Evolutionary conservation across 2,113 vertebrate genomes (phyloP).

Genomic region (Mystacornis crossleyi): DNA sequence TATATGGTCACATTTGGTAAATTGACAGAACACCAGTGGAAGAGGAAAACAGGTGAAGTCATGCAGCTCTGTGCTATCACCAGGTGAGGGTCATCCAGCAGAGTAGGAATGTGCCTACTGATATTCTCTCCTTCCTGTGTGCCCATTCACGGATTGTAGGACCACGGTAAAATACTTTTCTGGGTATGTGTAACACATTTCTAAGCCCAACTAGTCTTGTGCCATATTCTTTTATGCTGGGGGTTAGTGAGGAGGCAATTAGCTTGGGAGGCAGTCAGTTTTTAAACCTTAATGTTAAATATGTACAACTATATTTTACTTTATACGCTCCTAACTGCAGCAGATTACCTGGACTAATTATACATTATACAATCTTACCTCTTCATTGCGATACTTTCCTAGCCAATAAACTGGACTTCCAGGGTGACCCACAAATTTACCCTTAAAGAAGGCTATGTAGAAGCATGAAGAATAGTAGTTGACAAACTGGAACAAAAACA

Average conservation of each 20-base stretch:
- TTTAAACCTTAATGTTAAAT: neutral
- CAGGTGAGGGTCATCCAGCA: neutral
- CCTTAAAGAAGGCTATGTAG: constrained; percentile 95
- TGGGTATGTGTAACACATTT: neutral
- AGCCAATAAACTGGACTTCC: constrained; percentile 87
- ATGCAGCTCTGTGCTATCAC: neutral
- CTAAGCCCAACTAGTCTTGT: neutral
- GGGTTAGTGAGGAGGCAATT: neutral
- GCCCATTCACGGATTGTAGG: neutral
- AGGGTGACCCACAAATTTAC: constrained; percentile 89
- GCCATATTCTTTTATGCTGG: neutral
- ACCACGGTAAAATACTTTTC: neutral
- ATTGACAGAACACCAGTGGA: neutral
- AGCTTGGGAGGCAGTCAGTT: neutral
- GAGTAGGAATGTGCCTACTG: neutral
- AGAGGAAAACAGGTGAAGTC: neutral
- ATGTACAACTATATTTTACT: neutral
- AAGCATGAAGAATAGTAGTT: constrained; percentile 97
- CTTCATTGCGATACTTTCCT: constrained; percentile 90
- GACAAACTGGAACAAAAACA: constrained; percentile 96
- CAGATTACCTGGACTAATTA: neutral
- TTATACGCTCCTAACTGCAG: neutral
- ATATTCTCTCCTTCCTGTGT: neutral
- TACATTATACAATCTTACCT: constrained; percentile 72
- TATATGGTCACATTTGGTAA: neutral